These are phyloP conservation scores for Sorex fumeus DNA, from an alignment of 2,113 vertebrate genomes.

Conservation along the genomic window DNA sequence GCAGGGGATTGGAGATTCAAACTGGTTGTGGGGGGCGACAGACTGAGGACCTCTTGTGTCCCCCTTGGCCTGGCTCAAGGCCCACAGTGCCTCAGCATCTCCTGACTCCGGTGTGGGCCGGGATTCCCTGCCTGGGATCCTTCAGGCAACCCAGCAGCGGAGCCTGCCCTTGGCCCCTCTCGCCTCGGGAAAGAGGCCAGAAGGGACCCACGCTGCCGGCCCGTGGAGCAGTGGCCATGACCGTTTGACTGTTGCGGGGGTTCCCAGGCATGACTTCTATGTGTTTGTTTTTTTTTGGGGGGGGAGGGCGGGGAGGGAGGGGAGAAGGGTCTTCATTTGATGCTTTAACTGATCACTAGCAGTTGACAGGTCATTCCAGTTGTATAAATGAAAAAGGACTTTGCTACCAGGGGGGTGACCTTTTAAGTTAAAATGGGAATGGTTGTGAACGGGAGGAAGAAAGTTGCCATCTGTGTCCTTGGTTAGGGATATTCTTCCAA, in stretches of 20 bases:
- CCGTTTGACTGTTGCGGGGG: constrained; percentile 28
- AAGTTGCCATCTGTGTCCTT: constrained; percentile 81
- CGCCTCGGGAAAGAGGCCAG: constrained; percentile 66
- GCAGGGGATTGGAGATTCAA: constrained; percentile 41
- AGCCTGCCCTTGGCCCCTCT: constrained; percentile 77
- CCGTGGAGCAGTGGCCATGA: neutral
- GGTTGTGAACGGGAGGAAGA: constrained; percentile 72
- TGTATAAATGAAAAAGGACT: constrained; percentile 79
- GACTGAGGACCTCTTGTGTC: constrained; percentile 60
- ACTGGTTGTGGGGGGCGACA: neutral
- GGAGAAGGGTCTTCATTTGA: constrained; percentile 68
- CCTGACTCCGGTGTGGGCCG: constrained; percentile 63
- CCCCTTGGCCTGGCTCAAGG: constrained; percentile 78
- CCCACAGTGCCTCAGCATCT: constrained; percentile 80
- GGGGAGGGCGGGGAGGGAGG: constrained; percentile 58
- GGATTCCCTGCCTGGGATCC: constrained; percentile 72
- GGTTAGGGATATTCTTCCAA: constrained; percentile 59
- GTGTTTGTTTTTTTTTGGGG: constrained; percentile 56
- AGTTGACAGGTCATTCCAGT: constrained; percentile 74
- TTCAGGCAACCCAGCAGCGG: constrained; percentile 63
- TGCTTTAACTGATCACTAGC: constrained; percentile 85
- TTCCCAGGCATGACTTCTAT: constrained; percentile 17
- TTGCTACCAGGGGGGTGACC: constrained; percentile 69
- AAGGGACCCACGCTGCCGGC: constrained; percentile 44
- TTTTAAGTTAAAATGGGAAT: constrained; percentile 76